Evolutionary conservation across 1,140 invertebrate genomes (phyloP), one percentile per base, ranked within the genome.

Genomic region (Musca vetustissima): DNA sequence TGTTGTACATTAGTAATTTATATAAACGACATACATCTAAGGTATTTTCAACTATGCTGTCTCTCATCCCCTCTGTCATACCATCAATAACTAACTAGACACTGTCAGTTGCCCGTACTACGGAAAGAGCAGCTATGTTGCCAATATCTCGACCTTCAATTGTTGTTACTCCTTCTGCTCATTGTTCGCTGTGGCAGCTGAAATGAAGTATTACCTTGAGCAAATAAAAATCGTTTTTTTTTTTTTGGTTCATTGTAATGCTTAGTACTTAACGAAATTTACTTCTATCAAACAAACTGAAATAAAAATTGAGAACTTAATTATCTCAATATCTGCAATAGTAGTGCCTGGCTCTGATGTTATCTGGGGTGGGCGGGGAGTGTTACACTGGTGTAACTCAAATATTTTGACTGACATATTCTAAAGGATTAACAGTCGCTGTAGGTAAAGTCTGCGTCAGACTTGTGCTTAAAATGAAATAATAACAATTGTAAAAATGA

Each of bases 391-490:
- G 36, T 1, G 36, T 13, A 43, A 57, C 25, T 28, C 53, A 57
- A 28, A 57, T 57, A 55, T 24, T 55, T 55, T 24, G 53, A 25
- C 21, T 24, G 14, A 28, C 24, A 22, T n/a, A 57, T 57, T 57
- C 36, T 43, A 61, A 61, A 61, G 57, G 57, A 61, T 61, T 61
- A 61, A 43, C n/a, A 19, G 32, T 61, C 57, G 43, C 17, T 61
- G 57, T 61, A n/a, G 57, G 17, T 11, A 61, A 36, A 19, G 32
- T 43, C 36, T 43, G 36, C 36, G 36, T 11, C 13, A 43, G 36
- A 43, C 36, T 43, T 43, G 36, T 9, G 36, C 36, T 43, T 43
- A 43, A 43, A 43, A 43, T 43, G 36, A 43, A 43, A 43, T 13
- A 43, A 43, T 43, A 43, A 43, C 36, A 43, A 43, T 43, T 4